Evolutionary conservation across 2,113 vertebrate genomes (phyloP), one percentile per base, ranked within the genome.

Genomic region (Catharus minimus): DNA sequence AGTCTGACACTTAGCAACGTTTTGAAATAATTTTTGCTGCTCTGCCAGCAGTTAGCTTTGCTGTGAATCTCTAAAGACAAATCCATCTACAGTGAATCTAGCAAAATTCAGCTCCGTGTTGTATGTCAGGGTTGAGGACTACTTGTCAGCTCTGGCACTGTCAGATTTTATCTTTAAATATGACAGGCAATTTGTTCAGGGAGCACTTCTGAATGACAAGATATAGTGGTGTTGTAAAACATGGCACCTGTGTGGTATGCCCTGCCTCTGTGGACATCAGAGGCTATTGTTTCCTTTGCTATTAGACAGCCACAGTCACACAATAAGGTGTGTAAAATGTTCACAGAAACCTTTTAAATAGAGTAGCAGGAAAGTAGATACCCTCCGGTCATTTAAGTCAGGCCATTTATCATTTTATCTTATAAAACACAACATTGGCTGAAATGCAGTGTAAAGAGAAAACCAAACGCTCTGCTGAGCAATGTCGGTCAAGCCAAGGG

Each of bases 191-290:
- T 89, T 95, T 96, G 95, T 93, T 95, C 95, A 86, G 94, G 91
- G 93, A 94, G 92, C 91, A 91, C 71, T 94, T 91, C 93, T 89
- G 85, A 96, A 93, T 95, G 95, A 96, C 89, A 95, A 96, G 96
- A 96, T 95, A 96, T 92, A 96, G 95, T 93, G 83, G 95, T 91
- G 91, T 97, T 97, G 97, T 97, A 97, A 95, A 96, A 97, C 97
- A 97, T 85, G 96, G 96, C 96, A 93, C 93, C 89, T 91, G 94
- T 88, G 95, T 95, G 95, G 93, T 87, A 87, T 73, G 81, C 94
- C 88, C 94, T 94, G 80, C 86, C 89, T 95, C 91, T 88, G 93
- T 75, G 88, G 94, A 88, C 86, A 83, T 96, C 82, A 88, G 86
- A 96, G 77, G 77, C 86, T 92, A 94, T 90, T 95, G 88, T 95